A percentile compares a stretch with the other conserved stretches of the same genome.
These are phyloP conservation scores for Cephalotes varians DNA, from an alignment of 2,888 invertebrate genomes.

Conservation along the genomic window DNA sequence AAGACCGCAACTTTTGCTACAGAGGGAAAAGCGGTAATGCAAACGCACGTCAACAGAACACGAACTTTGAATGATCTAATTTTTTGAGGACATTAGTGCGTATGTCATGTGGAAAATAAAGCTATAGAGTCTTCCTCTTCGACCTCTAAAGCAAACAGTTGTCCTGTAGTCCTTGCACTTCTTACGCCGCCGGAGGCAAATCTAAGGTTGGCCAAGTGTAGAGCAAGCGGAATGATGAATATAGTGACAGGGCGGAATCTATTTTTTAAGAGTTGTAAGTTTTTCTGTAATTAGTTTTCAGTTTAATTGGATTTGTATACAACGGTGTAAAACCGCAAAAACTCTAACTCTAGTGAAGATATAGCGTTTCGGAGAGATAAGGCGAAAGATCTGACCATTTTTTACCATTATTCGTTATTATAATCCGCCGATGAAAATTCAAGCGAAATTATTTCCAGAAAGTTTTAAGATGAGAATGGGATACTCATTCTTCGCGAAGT, in stretches of 20 bases:
- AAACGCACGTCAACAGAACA: background rate
- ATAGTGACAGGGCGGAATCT: constrained; percentile 67
- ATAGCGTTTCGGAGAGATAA: constrained; percentile 45
- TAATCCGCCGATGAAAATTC: constrained; percentile 50
- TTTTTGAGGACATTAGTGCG: background rate
- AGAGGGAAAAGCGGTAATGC: constrained; percentile 60
- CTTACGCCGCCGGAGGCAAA: constrained; percentile 57
- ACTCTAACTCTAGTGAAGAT: constrained; percentile 26
- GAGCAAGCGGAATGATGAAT: constrained; percentile 36
- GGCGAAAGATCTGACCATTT: constrained; percentile 70
- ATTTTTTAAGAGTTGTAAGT: constrained; percentile 75
- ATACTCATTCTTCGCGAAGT: background rate
- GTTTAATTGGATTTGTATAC: constrained; percentile 73
- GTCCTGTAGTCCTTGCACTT: constrained; percentile 62
- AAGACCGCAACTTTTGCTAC: constrained; percentile 71
- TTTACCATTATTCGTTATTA: constrained; percentile 66
- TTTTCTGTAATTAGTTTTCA: constrained; percentile 75
- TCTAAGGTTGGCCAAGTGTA: constrained; percentile 74
- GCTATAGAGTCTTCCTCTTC: constrained; percentile 72
- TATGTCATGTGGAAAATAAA: constrained; percentile 54
- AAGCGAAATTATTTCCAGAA: constrained; percentile 63
- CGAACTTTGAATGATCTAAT: background rate
- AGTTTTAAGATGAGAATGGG: constrained; percentile 19
- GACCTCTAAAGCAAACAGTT: constrained; percentile 74
- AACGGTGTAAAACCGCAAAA: constrained; percentile 42